phyloP scores from a whole-genome alignment of 2,797 vertebrate genomes.

The Onychomys torridus region DNA sequence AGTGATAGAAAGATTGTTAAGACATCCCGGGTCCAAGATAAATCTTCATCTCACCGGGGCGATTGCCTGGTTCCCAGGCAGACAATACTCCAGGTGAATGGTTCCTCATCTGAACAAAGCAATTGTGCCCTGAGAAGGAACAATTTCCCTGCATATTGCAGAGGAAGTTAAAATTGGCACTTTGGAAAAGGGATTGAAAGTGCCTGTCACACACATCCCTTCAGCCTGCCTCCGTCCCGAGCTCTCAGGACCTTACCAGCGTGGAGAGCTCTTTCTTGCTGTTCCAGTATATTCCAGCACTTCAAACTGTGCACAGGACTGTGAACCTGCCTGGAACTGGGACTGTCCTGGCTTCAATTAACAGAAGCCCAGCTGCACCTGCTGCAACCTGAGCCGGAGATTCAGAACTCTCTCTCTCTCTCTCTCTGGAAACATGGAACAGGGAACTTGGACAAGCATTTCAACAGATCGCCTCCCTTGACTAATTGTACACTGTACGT shows the following conservation, averaged over 20 bases:
- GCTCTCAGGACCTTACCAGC: not conserved
- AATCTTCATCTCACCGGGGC: constrained; percentile 40
- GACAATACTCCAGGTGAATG: constrained; percentile 51
- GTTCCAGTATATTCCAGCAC: not conserved
- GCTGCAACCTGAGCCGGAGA: not conserved
- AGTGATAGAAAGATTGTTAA: constrained; percentile 77
- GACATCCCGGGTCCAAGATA: constrained; percentile 75
- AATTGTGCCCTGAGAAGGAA: constrained; percentile 74
- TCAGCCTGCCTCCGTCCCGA: not conserved
- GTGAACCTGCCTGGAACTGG: not conserved
- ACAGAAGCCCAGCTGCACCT: not conserved
- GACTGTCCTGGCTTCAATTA: not conserved
- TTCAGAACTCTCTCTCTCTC: constrained; percentile 1
- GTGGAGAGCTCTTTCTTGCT: constrained; percentile 9
- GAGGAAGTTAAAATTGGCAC: constrained; percentile 71
- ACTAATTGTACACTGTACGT: not conserved
- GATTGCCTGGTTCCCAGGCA: constrained; percentile 70
- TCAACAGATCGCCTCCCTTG: constrained; percentile 66
- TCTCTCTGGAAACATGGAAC: constrained; percentile 44
- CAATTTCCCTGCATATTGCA: constrained; percentile 68
- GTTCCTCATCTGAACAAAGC: constrained; percentile 67
- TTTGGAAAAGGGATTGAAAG: constrained; percentile 64
- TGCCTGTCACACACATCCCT: constrained; percentile 17
- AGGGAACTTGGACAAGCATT: constrained; percentile 64
- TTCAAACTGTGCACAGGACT: not conserved